Conservation (phyloP, 2,113 vertebrate species). For the Chaetura pelagica region DNA sequence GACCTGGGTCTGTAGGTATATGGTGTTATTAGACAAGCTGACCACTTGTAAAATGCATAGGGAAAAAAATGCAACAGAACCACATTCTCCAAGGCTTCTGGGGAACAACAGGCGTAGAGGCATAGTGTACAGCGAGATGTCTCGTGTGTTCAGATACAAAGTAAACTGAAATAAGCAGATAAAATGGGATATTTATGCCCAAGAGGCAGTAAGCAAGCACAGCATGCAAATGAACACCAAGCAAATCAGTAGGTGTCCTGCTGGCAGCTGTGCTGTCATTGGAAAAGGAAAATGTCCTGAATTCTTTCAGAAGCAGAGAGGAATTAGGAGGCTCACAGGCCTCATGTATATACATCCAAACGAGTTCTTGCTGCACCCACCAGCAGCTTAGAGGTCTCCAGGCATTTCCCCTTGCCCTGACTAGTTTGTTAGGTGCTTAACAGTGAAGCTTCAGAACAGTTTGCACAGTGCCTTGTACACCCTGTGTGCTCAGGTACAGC, state of each 20-base stretch:
- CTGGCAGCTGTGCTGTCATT: background rate
- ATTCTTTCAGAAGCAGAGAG: background rate
- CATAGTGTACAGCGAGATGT: background rate
- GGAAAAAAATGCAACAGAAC: background rate
- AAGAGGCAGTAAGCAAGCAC: background rate
- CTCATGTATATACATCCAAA: background rate
- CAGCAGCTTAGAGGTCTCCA: background rate
- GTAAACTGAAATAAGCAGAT: background rate
- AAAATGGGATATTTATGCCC: background rate
- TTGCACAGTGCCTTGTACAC: background rate
- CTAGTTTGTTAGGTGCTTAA: background rate
- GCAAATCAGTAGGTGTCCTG: background rate
- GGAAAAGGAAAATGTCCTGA: background rate
- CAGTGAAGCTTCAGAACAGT: background rate
- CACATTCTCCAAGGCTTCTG: background rate
- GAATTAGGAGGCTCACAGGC: background rate
- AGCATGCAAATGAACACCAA: conserved; percentile 17
- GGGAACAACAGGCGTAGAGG: background rate
- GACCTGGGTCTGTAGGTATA: background rate
- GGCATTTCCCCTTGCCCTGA: background rate
- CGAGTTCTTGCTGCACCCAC: background rate
- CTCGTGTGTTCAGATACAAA: background rate
- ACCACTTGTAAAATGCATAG: background rate
- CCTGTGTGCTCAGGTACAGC: background rate
- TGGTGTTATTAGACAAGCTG: accelerated